phyloP scores from a whole-genome alignment of 2,113 vertebrate genomes.

The Xenopus tropicalis region DNA sequence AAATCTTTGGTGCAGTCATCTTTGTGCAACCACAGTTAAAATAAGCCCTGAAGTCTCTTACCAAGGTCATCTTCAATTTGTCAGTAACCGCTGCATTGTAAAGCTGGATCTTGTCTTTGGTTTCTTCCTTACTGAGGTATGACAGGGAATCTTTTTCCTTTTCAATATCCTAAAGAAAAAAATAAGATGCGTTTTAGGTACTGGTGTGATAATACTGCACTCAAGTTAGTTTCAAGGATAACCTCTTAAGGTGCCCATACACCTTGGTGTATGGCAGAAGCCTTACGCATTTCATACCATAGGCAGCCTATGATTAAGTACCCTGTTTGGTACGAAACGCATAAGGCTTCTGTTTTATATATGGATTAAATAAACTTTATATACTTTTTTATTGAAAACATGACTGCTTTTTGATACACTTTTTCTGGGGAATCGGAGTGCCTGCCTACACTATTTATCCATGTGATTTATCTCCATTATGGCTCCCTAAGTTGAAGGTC shows the following conservation, averaged over 20 bases:
- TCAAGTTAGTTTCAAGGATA: neutral
- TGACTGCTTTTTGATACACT: too few species aligned
- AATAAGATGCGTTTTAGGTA: neutral
- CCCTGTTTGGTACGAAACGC: too few species aligned
- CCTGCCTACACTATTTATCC: too few species aligned
- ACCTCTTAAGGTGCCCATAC: conserved; percentile 2
- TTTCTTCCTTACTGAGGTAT: conserved; percentile 86
- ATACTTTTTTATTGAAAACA: too few species aligned
- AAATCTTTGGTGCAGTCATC: too few species aligned
- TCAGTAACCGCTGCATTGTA: conserved; percentile 87
- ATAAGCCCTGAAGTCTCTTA: conserved; percentile 57
- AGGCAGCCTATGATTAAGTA: too few species aligned
- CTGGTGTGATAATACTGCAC: neutral
- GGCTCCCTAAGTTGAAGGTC: too few species aligned
- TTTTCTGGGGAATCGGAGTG: too few species aligned
- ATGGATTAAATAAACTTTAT: too few species aligned
- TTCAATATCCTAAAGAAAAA: conserved; percentile 81
- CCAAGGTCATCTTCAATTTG: conserved; percentile 94
- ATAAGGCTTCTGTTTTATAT: too few species aligned
- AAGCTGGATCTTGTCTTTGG: conserved; percentile 80
- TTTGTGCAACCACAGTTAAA: too few species aligned
- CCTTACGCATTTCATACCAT: conserved; percentile 23
- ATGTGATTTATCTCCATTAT: too few species aligned
- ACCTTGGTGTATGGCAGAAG: neutral
- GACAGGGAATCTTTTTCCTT: conserved; percentile 79